phyloP scores from a whole-genome alignment of 2,888 invertebrate genomes.

The Hydraecia micacea region DNA sequence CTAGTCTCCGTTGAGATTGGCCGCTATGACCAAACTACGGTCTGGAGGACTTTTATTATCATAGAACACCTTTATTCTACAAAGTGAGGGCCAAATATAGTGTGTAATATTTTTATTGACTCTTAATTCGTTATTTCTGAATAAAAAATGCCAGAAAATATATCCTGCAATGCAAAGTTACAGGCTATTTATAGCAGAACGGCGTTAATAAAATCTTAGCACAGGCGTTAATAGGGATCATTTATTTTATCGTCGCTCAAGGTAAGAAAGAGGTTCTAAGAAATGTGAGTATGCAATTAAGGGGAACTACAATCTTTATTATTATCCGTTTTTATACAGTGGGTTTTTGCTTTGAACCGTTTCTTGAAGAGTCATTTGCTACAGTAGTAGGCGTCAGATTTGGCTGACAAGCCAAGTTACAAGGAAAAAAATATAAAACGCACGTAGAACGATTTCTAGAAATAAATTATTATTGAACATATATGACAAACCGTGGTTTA shows the following conservation, averaged over 20 bases:
- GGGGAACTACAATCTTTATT: background rate
- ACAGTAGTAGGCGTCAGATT: no score
- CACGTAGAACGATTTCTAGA: no score
- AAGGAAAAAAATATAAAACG: no score
- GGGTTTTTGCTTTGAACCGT: background rate
- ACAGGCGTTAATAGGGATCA: constrained; percentile 25
- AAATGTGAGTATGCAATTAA: constrained; percentile 23
- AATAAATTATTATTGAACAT: no score
- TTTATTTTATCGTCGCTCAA: constrained; percentile 30
- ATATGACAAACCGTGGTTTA: no score
- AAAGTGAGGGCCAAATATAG: no score
- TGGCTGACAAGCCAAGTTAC: no score
- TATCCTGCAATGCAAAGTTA: background rate
- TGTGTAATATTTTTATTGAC: no score
- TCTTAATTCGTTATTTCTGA: background rate
- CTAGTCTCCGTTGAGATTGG: no score
- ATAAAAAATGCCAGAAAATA: background rate
- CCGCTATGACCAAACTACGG: no score
- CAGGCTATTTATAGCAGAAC: constrained; percentile 1
- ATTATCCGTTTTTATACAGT: background rate
- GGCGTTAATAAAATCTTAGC: constrained; percentile 33
- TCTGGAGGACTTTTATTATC: no score
- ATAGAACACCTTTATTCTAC: no score
- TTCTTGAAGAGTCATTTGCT: background rate
- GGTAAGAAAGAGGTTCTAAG: background rate